phyloP scores from a whole-genome alignment of 2,113 vertebrate genomes.

The Psilopsiagon aurifrons region DNA sequence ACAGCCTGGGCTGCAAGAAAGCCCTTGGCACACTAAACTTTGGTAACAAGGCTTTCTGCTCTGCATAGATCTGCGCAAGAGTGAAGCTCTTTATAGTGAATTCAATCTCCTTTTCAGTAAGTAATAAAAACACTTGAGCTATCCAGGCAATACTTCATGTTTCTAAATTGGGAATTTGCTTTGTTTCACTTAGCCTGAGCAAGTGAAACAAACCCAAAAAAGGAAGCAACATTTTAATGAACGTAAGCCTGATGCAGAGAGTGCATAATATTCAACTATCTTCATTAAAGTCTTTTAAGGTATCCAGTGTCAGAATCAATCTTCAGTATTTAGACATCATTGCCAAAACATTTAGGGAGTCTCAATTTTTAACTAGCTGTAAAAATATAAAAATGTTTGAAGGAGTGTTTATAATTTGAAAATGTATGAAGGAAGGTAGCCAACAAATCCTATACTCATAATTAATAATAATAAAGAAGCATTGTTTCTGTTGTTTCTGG shows the following conservation, averaged over 20 bases:
- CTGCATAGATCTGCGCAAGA: fast-evolving
- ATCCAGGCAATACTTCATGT: constrained; percentile 19
- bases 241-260: background rate
- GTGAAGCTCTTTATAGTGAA: background rate
- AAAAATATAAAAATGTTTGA: background rate
- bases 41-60: background rate
- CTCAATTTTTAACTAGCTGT: background rate
- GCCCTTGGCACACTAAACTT: background rate
- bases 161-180: constrained; percentile 66
- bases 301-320: background rate
- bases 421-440: background rate
- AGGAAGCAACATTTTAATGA: constrained; percentile 25
- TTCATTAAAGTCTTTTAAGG: constrained; percentile 37
- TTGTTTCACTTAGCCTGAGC: background rate
- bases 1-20: background rate
- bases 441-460: background rate
- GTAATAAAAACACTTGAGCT: background rate
- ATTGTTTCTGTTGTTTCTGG: background rate
- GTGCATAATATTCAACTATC: background rate
- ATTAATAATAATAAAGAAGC: background rate
- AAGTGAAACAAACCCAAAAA: constrained; percentile 51
- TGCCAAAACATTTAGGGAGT: constrained; percentile 17
- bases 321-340: background rate
- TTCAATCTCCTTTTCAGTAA: constrained; percentile 7
- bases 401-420: background rate